Conservation (phyloP, 2,113 vertebrate species). For the Cathartes aura region DNA sequence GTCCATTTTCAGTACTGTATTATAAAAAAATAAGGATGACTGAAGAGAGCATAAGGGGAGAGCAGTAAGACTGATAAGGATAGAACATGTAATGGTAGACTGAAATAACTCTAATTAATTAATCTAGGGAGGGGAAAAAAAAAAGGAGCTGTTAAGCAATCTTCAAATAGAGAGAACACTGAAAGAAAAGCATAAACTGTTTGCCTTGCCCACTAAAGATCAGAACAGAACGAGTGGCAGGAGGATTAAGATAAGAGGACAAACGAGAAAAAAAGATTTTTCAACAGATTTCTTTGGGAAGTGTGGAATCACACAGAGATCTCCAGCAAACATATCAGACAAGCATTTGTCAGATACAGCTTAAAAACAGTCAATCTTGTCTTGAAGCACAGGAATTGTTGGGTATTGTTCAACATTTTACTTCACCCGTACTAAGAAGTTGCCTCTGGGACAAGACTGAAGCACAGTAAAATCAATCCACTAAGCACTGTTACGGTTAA, state of each 20-base stretch:
- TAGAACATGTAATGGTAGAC: neutral
- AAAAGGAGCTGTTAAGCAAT: neutral
- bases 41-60: neutral
- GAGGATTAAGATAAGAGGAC: neutral
- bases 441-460: neutral
- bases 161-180: neutral
- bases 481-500: neutral
- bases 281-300: neutral
- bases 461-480: neutral
- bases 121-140: fast-evolving
- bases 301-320: neutral
- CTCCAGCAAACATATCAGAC: neutral
- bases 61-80: neutral
- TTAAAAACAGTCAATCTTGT: neutral
- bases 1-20: neutral
- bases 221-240: neutral
- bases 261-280: neutral
- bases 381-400: neutral
- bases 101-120: neutral
- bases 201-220: neutral
- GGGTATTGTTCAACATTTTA: neutral
- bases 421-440: neutral
- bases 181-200: neutral
- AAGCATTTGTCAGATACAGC: neutral
- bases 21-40: neutral